Evolutionary conservation across 92 coral and sea anemone species (phyloP).

Genomic region (Bergia puertoricense): DNA sequence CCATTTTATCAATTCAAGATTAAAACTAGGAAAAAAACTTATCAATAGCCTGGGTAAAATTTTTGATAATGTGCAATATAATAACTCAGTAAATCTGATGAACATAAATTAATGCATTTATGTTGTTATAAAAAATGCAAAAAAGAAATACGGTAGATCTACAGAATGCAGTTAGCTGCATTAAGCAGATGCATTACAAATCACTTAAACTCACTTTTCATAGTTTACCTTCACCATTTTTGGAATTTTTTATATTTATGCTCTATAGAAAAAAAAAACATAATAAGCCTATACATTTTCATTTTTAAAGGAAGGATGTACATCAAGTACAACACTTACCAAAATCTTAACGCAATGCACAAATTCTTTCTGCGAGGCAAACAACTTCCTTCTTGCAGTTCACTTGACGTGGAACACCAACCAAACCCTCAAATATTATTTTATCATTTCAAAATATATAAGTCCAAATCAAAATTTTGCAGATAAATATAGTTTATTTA

Average conservation of each 20-base stretch:
- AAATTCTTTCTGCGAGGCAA: not conserved
- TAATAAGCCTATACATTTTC: no score
- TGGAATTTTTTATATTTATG: not conserved
- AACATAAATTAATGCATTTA: no score
- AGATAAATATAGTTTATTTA: not conserved
- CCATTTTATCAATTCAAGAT: not conserved
- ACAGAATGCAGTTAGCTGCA: not conserved
- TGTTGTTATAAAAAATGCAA: no score
- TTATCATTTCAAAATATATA: not conserved
- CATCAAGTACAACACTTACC: not conserved
- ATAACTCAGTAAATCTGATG: not conserved
- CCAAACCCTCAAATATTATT: not conserved
- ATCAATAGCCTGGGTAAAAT: no score
- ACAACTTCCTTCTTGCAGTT: not conserved
- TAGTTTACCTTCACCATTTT: not conserved
- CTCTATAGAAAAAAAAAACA: conserved; percentile 13
- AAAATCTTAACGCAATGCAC: not conserved
- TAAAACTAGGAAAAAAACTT: no score
- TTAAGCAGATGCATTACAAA: not conserved
- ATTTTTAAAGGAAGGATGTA: not conserved
- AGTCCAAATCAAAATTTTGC: not conserved
- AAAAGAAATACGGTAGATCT: no score
- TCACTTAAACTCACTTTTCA: not conserved
- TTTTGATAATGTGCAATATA: not conserved
- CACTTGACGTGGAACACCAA: not conserved